phyloP scores from a whole-genome alignment of 2,888 invertebrate genomes.

The Pammene aurita region DNA sequence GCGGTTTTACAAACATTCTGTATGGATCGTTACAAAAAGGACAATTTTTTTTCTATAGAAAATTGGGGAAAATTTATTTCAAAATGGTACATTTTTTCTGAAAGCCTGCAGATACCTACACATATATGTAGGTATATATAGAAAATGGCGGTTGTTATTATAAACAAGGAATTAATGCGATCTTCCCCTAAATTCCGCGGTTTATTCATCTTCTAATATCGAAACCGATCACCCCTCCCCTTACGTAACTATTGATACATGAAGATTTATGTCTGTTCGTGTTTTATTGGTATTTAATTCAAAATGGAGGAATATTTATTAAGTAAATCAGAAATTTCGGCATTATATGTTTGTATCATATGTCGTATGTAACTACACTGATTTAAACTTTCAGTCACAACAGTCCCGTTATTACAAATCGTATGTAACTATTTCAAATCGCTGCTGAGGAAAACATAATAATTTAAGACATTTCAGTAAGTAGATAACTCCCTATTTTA shows the following conservation, averaged over 20 bases:
- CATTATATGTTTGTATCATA: not conserved
- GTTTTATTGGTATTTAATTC: slow-evolving; percentile 28
- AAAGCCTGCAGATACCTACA: not conserved
- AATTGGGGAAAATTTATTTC: too few species aligned
- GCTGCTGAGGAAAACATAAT: too few species aligned
- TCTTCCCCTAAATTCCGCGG: slow-evolving; percentile 54
- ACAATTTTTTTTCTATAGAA: too few species aligned
- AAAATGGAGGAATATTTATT: slow-evolving; percentile 18
- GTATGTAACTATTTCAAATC: too few species aligned
- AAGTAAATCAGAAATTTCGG: not conserved
- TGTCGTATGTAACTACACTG: too few species aligned
- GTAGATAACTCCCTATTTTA: too few species aligned
- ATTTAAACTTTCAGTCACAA: too few species aligned
- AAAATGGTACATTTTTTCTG: too few species aligned
- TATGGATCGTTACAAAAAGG: too few species aligned
- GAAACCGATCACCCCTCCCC: slow-evolving; percentile 66
- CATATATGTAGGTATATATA: not conserved
- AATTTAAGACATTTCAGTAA: too few species aligned
- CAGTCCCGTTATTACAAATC: too few species aligned
- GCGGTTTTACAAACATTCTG: too few species aligned
- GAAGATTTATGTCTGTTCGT: slow-evolving; percentile 24
- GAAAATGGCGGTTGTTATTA: not conserved
- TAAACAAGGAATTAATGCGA: slow-evolving; percentile 17
- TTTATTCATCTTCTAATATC: slow-evolving; percentile 64
- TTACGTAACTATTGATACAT: slow-evolving; percentile 54